Evolutionary conservation across 2,888 invertebrate genomes (phyloP).

Genomic region (Ophion costatus): DNA sequence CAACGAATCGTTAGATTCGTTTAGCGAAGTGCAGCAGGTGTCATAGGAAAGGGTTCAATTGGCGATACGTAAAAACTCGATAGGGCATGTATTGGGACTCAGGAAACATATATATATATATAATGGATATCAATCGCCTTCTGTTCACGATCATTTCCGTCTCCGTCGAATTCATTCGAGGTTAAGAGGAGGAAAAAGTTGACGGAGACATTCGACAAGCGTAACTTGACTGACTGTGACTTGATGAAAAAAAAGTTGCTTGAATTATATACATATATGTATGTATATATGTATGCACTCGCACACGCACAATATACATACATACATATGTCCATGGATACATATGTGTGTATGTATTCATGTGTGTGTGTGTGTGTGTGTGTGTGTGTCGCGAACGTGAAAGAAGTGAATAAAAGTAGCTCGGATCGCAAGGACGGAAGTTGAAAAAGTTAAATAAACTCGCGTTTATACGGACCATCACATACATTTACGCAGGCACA

Average conservation of each 20-base stretch:
- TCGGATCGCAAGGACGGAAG: conserved; percentile 58
- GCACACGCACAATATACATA: no score
- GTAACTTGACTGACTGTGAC: conserved; percentile 43
- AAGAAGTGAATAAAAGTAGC: conserved; percentile 36
- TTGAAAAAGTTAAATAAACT: conserved; percentile 57
- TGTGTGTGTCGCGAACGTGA: neutral
- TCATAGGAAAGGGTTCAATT: no score
- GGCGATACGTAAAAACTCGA: no score
- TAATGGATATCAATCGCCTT: neutral
- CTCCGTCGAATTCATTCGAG: conserved; percentile 23
- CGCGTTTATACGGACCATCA: neutral
- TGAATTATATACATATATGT: conserved; percentile 7
- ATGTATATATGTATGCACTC: neutral
- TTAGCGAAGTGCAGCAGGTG: no score
- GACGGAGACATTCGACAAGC: conserved; percentile 48
- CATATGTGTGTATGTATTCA: no score
- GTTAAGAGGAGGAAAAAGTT: conserved; percentile 29
- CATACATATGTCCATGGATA: no score
- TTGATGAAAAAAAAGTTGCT: conserved; percentile 36
- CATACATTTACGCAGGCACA: neutral
- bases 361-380: neutral
- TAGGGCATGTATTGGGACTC: no score
- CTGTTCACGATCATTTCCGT: conserved; percentile 38
- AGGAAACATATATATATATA: no score
- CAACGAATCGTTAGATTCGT: no score